phyloP scores from a whole-genome alignment of 2,113 vertebrate genomes.

The Corydoras sp. region DNA sequence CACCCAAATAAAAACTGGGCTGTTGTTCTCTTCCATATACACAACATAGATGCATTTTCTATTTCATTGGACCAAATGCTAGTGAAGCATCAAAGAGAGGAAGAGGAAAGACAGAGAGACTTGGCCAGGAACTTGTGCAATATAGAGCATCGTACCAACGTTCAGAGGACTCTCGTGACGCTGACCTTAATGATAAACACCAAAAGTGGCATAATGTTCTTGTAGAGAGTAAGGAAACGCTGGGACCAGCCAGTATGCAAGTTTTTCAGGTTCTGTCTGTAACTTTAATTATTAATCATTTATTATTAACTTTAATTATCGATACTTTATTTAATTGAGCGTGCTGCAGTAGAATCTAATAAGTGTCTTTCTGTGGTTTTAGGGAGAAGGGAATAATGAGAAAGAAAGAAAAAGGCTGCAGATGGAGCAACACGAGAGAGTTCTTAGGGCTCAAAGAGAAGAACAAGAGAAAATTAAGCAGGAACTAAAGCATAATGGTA shows the following conservation, averaged over 20 bases:
- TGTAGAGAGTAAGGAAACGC: slow-evolving; percentile 46
- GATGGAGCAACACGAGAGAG: slow-evolving; percentile 49
- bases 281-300: too few species aligned
- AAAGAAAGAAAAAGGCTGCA: slow-evolving; percentile 52
- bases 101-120: slow-evolving; percentile 43
- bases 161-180: slow-evolving; percentile 56
- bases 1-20: not conserved
- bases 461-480: slow-evolving; percentile 45
- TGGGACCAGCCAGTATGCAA: slow-evolving; percentile 67
- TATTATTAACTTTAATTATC: not conserved
- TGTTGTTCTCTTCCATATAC: not conserved
- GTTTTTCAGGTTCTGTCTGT: slow-evolving; percentile 55
- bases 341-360: not conserved
- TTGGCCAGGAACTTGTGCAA: slow-evolving; percentile 47
- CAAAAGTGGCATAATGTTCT: slow-evolving; percentile 42
- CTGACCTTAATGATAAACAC: slow-evolving; percentile 56
- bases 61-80: slow-evolving; percentile 44
- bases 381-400: slow-evolving; percentile 58
- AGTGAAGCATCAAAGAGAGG: slow-evolving; percentile 48
- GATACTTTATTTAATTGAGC: not conserved
- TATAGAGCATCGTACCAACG: slow-evolving; percentile 53
- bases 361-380: slow-evolving; percentile 15
- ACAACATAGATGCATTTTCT: slow-evolving; percentile 51
- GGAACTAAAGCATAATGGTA: slow-evolving; percentile 57
- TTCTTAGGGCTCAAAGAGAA: slow-evolving; percentile 56